Percentiles rank a stretch among this genome's conserved stretches.
Evolutionary conservation across 2,888 invertebrate species (phyloP).

Genomic region (Phaonia tiefii): DNA sequence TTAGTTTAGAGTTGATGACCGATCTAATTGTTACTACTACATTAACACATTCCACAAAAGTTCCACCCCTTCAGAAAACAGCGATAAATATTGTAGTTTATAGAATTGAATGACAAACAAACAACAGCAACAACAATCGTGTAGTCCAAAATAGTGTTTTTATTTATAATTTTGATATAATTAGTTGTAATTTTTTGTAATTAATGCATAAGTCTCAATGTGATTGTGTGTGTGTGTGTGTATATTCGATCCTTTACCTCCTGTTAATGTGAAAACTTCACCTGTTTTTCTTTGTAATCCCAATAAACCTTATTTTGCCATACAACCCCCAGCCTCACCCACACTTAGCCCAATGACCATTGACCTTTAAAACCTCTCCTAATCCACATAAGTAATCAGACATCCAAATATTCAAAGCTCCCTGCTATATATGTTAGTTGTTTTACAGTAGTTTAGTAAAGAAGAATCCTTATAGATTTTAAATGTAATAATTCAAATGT

Average conservation of each 20-base stretch:
- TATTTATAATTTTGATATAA: constrained; percentile 62
- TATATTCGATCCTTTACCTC: constrained; percentile 2
- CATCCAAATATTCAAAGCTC: too few species aligned
- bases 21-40: constrained; percentile 22
- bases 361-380: too few species aligned
- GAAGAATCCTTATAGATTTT: too few species aligned
- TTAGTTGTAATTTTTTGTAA: constrained; percentile 68
- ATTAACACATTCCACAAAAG: constrained; percentile 59
- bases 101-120: constrained; percentile 24
- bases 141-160: constrained; percentile 37
- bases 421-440: too few species aligned
- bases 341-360: too few species aligned
- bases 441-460: too few species aligned
- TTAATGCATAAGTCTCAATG: constrained; percentile 36
- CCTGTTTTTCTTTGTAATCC: too few species aligned
- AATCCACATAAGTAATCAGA: too few species aligned
- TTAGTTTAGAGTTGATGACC: constrained; percentile 38
- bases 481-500: too few species aligned
- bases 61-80: constrained; percentile 58
- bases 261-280: neutral
- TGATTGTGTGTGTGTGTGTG: constrained; percentile 41
- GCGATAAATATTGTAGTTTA: constrained; percentile 44
- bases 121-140: constrained; percentile 21
- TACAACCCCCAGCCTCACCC: too few species aligned
- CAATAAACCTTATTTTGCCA: too few species aligned